A percentile compares a stretch with the other conserved stretches of the same genome.
phyloP scores from a whole-genome alignment of 2,888 invertebrate species.

The Embidobia sp. region DNA sequence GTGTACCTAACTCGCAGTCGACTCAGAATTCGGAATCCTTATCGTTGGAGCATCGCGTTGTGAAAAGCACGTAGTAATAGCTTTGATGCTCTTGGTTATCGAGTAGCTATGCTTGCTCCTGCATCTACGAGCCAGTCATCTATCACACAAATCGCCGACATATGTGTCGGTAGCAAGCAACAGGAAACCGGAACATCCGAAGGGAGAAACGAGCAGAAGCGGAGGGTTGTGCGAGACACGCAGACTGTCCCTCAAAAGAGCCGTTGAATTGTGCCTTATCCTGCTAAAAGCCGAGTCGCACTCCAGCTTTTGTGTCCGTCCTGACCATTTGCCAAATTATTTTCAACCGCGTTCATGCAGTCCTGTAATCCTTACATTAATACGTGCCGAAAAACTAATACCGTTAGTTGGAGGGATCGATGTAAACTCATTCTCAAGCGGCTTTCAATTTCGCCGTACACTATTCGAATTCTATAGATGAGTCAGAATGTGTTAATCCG shows the following conservation, averaged over 20 bases:
- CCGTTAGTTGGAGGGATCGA: background rate
- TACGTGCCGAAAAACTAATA: conserved; percentile 8
- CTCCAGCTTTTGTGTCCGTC: conserved; percentile 45
- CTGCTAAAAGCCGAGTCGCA: conserved; percentile 45
- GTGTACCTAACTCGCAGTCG: conserved; percentile 7
- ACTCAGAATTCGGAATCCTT: conserved; percentile 13
- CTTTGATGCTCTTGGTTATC: conserved; percentile 54
- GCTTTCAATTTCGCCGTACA: no score
- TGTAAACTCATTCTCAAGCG: conserved; percentile 3
- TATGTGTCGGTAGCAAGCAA: conserved; percentile 56
- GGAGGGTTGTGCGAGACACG: conserved; percentile 42
- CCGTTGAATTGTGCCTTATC: conserved; percentile 64
- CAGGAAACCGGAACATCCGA: conserved; percentile 53
- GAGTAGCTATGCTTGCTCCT: conserved; percentile 45
- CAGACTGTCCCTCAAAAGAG: conserved; percentile 55
- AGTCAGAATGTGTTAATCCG: no score
- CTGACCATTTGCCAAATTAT: conserved; percentile 61
- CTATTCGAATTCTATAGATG: no score
- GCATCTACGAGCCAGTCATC: conserved; percentile 34
- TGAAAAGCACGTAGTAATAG: conserved; percentile 61
- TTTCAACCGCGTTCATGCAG: conserved; percentile 25
- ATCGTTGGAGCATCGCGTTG: conserved; percentile 30
- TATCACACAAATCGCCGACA: conserved; percentile 51
- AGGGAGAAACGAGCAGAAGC: conserved; percentile 33
- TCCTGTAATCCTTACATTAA: conserved; percentile 30